Evolutionary conservation across 2,797 vertebrate species (phyloP).

Genomic region (Amblyopsis hoosieri): DNA sequence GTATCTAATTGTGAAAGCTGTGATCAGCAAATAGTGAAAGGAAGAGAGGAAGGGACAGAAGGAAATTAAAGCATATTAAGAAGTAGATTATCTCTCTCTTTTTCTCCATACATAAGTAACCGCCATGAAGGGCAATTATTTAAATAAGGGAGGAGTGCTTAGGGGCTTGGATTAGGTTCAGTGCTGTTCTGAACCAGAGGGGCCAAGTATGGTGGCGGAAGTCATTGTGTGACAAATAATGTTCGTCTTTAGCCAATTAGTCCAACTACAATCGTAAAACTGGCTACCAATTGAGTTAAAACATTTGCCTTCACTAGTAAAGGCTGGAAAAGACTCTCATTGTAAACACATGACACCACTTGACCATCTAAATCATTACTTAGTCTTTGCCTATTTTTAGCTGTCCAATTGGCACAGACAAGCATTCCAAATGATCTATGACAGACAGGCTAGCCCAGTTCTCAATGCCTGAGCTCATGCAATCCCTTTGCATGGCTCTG

Average conservation of each 20-base stretch:
- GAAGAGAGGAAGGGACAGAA: slow-evolving; percentile 27
- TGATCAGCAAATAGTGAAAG: slow-evolving; percentile 62
- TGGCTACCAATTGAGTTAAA: no score
- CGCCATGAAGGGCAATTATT: slow-evolving; percentile 63
- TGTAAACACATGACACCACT: no score
- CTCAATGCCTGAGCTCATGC: no score
- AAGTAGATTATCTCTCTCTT: slow-evolving; percentile 20
- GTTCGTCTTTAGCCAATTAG: no score
- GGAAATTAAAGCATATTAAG: slow-evolving; percentile 3
- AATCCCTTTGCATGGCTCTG: no score
- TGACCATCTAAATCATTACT: no score
- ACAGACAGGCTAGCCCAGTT: not conserved
- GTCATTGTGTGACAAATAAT: not conserved
- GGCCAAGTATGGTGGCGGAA: not conserved
- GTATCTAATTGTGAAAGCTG: slow-evolving; percentile 75
- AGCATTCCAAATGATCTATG: not conserved
- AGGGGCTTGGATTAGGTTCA: slow-evolving; percentile 31
- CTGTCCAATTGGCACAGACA: not conserved
- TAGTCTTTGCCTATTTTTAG: not conserved
- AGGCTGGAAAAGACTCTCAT: no score
- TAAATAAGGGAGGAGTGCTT: slow-evolving; percentile 42
- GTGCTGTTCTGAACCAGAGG: slow-evolving; percentile 17
- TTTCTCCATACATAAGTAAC: slow-evolving; percentile 55
- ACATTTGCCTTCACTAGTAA: no score
- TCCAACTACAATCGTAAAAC: not conserved